Base-by-base conservation (phyloP, 2,888 invertebrate species). In the Glyphotaelius pellucidus region DNA sequence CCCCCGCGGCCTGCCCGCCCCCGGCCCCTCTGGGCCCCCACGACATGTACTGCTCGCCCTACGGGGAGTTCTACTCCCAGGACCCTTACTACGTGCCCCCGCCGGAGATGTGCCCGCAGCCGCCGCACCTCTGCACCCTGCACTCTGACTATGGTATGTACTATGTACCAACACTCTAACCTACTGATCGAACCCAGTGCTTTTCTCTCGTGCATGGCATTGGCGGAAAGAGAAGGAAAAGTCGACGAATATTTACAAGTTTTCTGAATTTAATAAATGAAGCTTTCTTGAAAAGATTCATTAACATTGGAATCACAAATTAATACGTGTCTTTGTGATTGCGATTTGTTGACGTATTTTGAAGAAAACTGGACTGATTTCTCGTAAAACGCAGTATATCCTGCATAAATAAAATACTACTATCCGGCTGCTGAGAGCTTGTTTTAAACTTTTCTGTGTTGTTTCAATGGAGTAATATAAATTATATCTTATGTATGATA, bases 91-190 rank as follows among this genome's bases (percentile, higher is more conserved):
- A 95, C 95, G 95, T 96, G 94, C 95, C 96, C 93, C 93, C 93
- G 67, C 95, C 95, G 93, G 97, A 97, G 94, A 96, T 97, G 95
- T 97, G 97, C 94, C 97, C 97, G 93, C 97, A 96, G 95, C 97
- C 96, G 94, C 95, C 96, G 94, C 96, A 96, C 94, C 97, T 97
- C 96, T 97, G 97, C 95, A 96, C 97, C 93, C 96, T 98, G 95
- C 97, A 97, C 94, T 96, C 97, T 94, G 97, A 97, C 95, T 98
- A 97, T 95, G 97, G 98, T 98, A 95, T 96, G 97, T 94, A 38
- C 38, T 81, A 81, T 32, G 31, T 12, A 32, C 31, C 83, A 15
- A 83, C 35, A 14, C 14, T 12, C 32, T 9, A 5, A 85, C 38
- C 32, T 42, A 19, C 81, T 35, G 32, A 38, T 19, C 38, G 35